Base-by-base conservation (phyloP, 2,888 invertebrate species). In the Cheilosia soror region DNA sequence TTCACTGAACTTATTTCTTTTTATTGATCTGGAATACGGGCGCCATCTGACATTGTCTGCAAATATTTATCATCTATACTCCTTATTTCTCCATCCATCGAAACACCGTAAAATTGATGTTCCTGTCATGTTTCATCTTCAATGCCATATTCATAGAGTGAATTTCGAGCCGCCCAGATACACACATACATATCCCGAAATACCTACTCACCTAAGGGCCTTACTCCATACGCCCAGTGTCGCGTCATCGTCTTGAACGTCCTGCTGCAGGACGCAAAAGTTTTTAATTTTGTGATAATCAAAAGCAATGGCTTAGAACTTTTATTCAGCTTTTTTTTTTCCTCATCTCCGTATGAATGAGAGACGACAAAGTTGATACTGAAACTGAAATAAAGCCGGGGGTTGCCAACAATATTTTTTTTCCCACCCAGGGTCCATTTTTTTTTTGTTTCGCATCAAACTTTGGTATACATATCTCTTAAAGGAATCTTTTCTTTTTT, bases 271-370 rank as follows among this genome's bases (percentile, higher is more conserved):
- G 81, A 81, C 85, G 81, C 58, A 85, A 81, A 85, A 85, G 62
- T 85, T 85, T 85, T 85, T 85, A 85, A 85, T 85, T 85, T 85
- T 85, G 85, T 81, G 85, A 85, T 85, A 85, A 85, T 85, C 85
- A 85, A 85, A 85, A 85, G 85, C 85, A 85, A 85, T 85, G 85
- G 85, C 80, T 77, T 68, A 81, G 72, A 85, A 85, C 81, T 85
- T 85, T 81, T 80, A 55, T 76, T 62, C 57, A 15, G n/a, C n/a
- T n/a, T 51, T 62, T 44, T 53, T 47, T n/a, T 13, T 25, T 13
- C 11, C 40, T 55, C 42, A 27, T n/a, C 11, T 33, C 20, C 29
- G 20, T n/a, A 47, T 49, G 42, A 51, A 72, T 75, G 66, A 27
- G 78, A 83, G 58, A 80, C 60, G 69, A 68, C 66, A 85, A 81